Base-by-base conservation (phyloP, 2,888 invertebrate species). In the Tetragnatha montana region DNA sequence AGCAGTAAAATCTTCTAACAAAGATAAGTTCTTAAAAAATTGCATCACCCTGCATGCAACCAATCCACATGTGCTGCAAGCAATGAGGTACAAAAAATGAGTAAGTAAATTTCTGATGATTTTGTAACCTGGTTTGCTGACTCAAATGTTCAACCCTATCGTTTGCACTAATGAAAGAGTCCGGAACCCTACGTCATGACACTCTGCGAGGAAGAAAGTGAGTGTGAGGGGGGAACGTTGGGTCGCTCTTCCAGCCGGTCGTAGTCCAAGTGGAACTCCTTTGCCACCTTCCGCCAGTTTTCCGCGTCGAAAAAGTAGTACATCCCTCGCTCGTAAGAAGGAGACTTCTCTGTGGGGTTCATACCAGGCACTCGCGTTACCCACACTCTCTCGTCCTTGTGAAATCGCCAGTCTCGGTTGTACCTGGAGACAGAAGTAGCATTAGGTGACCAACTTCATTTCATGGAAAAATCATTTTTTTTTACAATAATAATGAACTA, bases 231-330 rank as follows among this genome's bases (percentile, higher is more conserved):
- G 60, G 90, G 91, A 14, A 89, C 84, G 12, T 60, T 84, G 8
- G 98, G 98, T 94, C 97, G 95, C 91, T 97, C 98, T 95, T 99
- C 99, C 94, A 99, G 95, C 95, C 99, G 98, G 95, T 98, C 98
- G 95, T 99, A 99, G 95, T 99, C 99, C 94, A 99, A 95, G 95
- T 98, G 97, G 95, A 99, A 98, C 95, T 99, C 99, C 95, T 99
- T 99, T 93, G 98, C 96, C 94, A 98, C 98, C 95, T 99, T 99
- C 94, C 99, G 96, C 99, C 99, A 99, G 94, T 97, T 98, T 94
- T 98, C 97, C 93, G 98, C 98, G 95, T 99, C 99, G 94, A 99
- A 99, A 95, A 98, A 98, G 95, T 98, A 99, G 95, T 99, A 99
- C 93, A 98, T 99, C 95, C 99, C 99, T 93, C 98, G 96, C 95